Evolutionary conservation across 1,140 invertebrate genomes (phyloP), one percentile per base, ranked within the genome.

Genomic region (Meloidogyne hapla): DNA sequence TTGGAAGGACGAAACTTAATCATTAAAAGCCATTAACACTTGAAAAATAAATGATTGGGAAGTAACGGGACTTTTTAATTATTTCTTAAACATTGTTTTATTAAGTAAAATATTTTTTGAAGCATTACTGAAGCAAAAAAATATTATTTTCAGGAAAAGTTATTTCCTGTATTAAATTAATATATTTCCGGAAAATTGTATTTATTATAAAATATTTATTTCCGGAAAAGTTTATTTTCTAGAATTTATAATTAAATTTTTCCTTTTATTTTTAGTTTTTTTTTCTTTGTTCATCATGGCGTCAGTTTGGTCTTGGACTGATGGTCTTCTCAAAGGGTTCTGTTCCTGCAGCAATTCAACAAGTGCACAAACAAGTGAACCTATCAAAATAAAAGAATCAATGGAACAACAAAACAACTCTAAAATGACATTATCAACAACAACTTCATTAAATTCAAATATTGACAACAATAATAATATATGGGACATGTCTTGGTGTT

Each of bases 261-360:
- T 33, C 1, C 9, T 0, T 33, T 33, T n/a, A n/a, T n/a, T 33
- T 33, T 33, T 33, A 33, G 33, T 33, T 33, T 5, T 8, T 8
- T 8, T 5, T n/a, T n/a, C n/a, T n/a, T n/a, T n/a, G n/a, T n/a
- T 33, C 33, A 18, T 21, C 18, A 79, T 79, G 78, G 77, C 81
- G 21, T 79, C 40, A 23, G 75, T 79, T 63, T 77, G 74, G 78
- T 79, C 78, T 33, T 79, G 67, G 45, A 69, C 45, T n/a, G 77
- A 79, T 40, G 28, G 28, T 40, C 25, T 82, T 48, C 83, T 80
- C 56, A 68, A 80, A 23, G 79, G 79, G 26, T 77, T 80, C 28
- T 80, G 79, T 64, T 81, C 79, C n/a, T 80, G 79, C 33, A 62
- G 56, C 28, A 68, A 66, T 18, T 42, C n/a, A 21, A 61, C 56